These are phyloP conservation scores for Ptilodon capucinus DNA, from an alignment of 2,888 invertebrate species.

Conservation along the genomic window DNA sequence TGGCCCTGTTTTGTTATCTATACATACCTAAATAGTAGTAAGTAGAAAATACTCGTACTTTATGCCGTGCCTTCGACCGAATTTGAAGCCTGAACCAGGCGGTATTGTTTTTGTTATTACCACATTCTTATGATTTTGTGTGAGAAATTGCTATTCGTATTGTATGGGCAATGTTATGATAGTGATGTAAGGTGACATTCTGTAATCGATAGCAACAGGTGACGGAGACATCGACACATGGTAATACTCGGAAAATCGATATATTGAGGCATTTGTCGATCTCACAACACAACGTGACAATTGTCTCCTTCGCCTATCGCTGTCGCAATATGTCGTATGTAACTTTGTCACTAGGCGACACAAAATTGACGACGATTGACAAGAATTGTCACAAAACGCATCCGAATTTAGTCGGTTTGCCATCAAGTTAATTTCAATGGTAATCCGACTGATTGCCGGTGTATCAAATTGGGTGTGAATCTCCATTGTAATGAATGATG, in stretches of 20 bases:
- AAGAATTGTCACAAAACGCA: neutral
- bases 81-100: constrained; percentile 26
- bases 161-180: neutral
- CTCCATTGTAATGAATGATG: constrained; percentile 52
- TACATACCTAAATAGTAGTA: constrained; percentile 35
- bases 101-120: constrained; percentile 28
- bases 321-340: neutral
- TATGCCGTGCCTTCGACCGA: constrained; percentile 53
- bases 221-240: neutral
- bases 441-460: neutral
- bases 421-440: neutral
- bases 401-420: constrained; percentile 2
- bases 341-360: neutral
- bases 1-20: constrained; percentile 19
- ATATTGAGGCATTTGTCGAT: too few relatives aligned
- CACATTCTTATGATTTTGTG: constrained; percentile 24
- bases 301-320: neutral
- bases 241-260: neutral
- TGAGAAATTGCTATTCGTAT: constrained; percentile 2
- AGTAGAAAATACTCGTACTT: constrained; percentile 43
- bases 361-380: neutral
- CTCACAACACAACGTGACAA: neutral
- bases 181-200: neutral
- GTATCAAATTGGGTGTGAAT: constrained; percentile 45
- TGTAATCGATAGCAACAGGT: neutral